phyloP scores from a whole-genome alignment of 2,113 vertebrate species.

The Petrocephalus zakoni region DNA sequence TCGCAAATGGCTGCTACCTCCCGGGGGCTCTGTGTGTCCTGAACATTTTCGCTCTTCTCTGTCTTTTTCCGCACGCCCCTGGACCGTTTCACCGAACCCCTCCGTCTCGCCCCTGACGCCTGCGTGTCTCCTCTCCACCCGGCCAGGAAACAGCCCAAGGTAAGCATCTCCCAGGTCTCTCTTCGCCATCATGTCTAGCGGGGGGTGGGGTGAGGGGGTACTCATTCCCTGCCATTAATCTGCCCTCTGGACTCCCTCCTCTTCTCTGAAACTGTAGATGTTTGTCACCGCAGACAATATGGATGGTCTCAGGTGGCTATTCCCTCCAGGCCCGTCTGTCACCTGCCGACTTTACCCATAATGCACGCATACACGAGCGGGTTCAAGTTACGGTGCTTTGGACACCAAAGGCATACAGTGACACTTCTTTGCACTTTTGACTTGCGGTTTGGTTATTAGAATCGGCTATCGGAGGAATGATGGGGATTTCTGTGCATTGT shows the following conservation, averaged over 20 bases:
- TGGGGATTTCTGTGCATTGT: neutral
- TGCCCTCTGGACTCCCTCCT: neutral
- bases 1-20: neutral
- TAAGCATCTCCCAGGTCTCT: slow-evolving; percentile 39
- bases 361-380: neutral
- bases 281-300: neutral
- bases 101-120: neutral
- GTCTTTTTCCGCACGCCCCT: neutral
- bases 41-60: neutral
- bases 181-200: neutral
- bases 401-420: neutral
- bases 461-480: neutral
- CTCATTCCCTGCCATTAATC: neutral
- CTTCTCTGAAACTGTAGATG: neutral
- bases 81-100: slow-evolving; percentile 7
- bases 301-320: neutral
- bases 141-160: slow-evolving; percentile 66
- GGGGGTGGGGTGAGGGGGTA: neutral
- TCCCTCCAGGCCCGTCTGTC: neutral
- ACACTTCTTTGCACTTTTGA: neutral
- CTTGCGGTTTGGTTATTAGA: neutral
- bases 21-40: neutral
- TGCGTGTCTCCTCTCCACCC: neutral
- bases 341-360: neutral
- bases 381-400: neutral